phyloP scores from a whole-genome alignment of 2,888 invertebrate species.

The Drosophila multiciliata region DNA sequence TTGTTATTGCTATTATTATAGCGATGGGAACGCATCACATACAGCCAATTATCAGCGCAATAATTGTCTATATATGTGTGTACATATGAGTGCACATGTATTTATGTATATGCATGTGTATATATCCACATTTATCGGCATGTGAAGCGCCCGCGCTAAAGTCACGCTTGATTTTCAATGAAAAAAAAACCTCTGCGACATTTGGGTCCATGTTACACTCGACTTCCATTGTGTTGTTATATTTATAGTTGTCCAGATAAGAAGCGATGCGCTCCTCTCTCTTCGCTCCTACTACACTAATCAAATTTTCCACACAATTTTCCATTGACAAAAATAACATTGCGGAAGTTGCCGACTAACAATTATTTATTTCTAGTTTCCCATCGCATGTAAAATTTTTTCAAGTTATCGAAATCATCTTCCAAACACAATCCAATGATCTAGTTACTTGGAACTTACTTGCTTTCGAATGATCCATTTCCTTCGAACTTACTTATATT shows the following conservation, averaged over 20 bases:
- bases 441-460: not conserved
- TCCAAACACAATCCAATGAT: not conserved
- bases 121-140: slow-evolving; percentile 61
- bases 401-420: slow-evolving; percentile 11
- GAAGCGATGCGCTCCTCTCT: slow-evolving; percentile 20
- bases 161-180: slow-evolving; percentile 76
- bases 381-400: slow-evolving; percentile 12
- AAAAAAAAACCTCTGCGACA: slow-evolving; percentile 35
- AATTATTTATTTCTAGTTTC: slow-evolving; percentile 23
- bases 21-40: slow-evolving; percentile 48
- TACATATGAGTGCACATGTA: not conserved
- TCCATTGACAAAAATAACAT: slow-evolving; percentile 56
- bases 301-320: slow-evolving; percentile 60
- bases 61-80: slow-evolving; percentile 63
- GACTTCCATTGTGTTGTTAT: slow-evolving; percentile 42
- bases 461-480: not conserved
- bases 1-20: slow-evolving; percentile 45
- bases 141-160: slow-evolving; percentile 72
- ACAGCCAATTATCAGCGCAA: slow-evolving; percentile 70
- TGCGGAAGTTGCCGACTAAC: slow-evolving; percentile 22
- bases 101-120: not conserved
- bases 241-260: slow-evolving; percentile 55
- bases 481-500: not conserved
- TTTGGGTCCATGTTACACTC: slow-evolving; percentile 34
- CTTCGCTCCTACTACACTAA: not conserved